Conservation (phyloP, 2,113 vertebrate genomes). For the Girardinichthys multiradiatus region DNA sequence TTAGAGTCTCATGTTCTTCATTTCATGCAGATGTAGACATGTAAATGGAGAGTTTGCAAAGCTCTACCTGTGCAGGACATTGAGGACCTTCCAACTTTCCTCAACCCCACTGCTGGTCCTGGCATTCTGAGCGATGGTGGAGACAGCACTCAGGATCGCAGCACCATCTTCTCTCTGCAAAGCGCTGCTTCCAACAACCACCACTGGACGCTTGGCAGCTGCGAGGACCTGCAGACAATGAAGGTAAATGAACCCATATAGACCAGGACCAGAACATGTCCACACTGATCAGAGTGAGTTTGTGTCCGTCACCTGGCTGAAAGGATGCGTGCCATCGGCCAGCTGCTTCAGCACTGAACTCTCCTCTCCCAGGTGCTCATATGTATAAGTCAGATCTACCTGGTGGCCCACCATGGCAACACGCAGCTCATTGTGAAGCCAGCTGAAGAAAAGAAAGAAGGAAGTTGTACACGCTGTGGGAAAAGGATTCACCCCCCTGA, state of each 20-base stretch:
- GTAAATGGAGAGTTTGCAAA: not conserved
- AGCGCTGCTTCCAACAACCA: slow-evolving; percentile 91
- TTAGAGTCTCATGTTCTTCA: not conserved
- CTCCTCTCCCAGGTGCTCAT: slow-evolving; percentile 93
- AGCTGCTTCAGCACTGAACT: slow-evolving; percentile 88
- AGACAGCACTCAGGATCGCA: slow-evolving; percentile 87
- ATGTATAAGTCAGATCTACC: slow-evolving; percentile 92
- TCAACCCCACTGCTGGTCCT: slow-evolving; percentile 83
- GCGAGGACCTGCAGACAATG: slow-evolving; percentile 79
- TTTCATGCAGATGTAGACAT: not conserved
- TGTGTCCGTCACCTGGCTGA: slow-evolving; percentile 83
- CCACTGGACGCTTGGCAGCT: slow-evolving; percentile 88
- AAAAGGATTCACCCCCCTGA: not conserved
- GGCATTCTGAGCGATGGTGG: slow-evolving; percentile 88
- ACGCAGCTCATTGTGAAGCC: slow-evolving; percentile 96
- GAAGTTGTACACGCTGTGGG: not conserved
- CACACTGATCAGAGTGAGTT: not conserved
- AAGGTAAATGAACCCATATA: fast-evolving
- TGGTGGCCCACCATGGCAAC: slow-evolving; percentile 89
- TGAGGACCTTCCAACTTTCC: slow-evolving; percentile 94
- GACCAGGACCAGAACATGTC: too few species aligned
- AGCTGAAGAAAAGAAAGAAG: slow-evolving; percentile 75
- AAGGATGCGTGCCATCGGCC: slow-evolving; percentile 88
- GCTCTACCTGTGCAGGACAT: slow-evolving; percentile 92
- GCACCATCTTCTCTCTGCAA: slow-evolving; percentile 91